phyloP scores from a whole-genome alignment of 2,888 invertebrate species.

The Trisateles emortualis region DNA sequence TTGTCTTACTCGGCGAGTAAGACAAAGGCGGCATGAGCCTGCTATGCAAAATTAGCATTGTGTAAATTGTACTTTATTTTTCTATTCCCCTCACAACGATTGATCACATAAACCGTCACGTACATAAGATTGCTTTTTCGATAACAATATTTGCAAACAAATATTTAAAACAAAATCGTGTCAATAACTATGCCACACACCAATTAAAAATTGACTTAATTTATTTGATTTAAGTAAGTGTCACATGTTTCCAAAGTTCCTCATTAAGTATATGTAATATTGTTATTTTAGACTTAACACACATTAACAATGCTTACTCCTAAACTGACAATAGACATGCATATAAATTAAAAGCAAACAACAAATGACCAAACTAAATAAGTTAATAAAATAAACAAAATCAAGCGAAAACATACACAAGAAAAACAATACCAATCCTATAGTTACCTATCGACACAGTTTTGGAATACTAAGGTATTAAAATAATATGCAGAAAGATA shows the following conservation, averaged over 20 bases:
- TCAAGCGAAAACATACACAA: slow-evolving; percentile 72
- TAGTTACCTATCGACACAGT: slow-evolving; percentile 32
- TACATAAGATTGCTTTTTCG: neutral
- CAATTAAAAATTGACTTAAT: slow-evolving; percentile 57
- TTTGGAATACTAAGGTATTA: slow-evolving; percentile 25
- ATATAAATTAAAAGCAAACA: slow-evolving; percentile 75
- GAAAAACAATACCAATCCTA: slow-evolving; percentile 58
- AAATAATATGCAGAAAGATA: slow-evolving; percentile 22
- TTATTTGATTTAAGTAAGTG: slow-evolving; percentile 45
- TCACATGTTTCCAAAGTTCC: slow-evolving; percentile 34
- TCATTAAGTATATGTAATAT: slow-evolving; percentile 25
- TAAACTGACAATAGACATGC: slow-evolving; percentile 65
- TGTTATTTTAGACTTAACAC: slow-evolving; percentile 50
- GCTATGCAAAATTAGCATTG: neutral
- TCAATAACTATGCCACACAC: slow-evolving; percentile 43
- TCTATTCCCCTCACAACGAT: neutral
- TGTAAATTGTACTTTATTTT: neutral
- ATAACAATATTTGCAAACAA: slow-evolving; percentile 4
- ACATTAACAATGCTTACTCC: slow-evolving; percentile 60
- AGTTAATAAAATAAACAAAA: slow-evolving; percentile 77
- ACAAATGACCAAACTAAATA: slow-evolving; percentile 72
- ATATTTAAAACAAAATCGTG: slow-evolving; percentile 19
- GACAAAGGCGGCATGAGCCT: neutral
- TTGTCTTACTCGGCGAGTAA: neutral
- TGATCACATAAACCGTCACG: slow-evolving; percentile 7